A percentile compares a stretch with the other conserved stretches of the same genome.
These are phyloP conservation scores for Callipepla californica DNA, from an alignment of 2,113 vertebrate species.

Conservation along the genomic window DNA sequence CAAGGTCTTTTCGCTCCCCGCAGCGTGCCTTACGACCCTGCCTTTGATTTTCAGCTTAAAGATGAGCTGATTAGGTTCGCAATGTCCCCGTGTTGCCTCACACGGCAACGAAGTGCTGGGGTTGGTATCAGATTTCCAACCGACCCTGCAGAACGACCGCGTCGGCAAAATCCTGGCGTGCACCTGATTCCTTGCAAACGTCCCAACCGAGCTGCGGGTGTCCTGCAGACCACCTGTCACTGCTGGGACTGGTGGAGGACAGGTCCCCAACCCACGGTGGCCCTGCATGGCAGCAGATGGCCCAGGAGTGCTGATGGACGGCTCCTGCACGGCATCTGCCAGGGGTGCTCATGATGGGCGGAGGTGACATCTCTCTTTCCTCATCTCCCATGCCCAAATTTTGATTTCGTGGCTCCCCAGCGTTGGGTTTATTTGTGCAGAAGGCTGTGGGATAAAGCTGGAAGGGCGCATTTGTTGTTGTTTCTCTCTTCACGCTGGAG, in stretches of 20 bases:
- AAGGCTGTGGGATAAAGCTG: neutral
- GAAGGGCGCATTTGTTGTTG: fast-evolving
- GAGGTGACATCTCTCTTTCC: neutral
- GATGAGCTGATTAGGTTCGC: neutral
- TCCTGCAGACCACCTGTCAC: neutral
- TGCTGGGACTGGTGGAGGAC: fast-evolving
- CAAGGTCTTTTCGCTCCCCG: neutral
- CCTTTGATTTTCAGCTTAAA: neutral
- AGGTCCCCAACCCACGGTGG: neutral
- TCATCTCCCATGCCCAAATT: neutral
- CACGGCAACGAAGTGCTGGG: neutral
- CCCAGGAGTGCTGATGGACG: neutral
- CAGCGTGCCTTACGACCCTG: fast-evolving
- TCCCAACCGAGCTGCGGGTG: fast-evolving
- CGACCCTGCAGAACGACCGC: neutral
- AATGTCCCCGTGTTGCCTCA: neutral
- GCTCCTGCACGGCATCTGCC: neutral
- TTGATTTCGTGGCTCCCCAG: neutral
- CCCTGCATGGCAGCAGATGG: slow-evolving; percentile 55
- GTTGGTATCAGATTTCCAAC: neutral
- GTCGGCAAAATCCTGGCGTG: neutral
- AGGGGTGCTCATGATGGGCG: neutral
- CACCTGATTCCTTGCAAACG: neutral
- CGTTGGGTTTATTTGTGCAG: fast-evolving
- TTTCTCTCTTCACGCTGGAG: neutral